These are phyloP conservation scores for Elaphurus davidianus DNA, from an alignment of 2,113 vertebrate genomes.

Conservation along the genomic window DNA sequence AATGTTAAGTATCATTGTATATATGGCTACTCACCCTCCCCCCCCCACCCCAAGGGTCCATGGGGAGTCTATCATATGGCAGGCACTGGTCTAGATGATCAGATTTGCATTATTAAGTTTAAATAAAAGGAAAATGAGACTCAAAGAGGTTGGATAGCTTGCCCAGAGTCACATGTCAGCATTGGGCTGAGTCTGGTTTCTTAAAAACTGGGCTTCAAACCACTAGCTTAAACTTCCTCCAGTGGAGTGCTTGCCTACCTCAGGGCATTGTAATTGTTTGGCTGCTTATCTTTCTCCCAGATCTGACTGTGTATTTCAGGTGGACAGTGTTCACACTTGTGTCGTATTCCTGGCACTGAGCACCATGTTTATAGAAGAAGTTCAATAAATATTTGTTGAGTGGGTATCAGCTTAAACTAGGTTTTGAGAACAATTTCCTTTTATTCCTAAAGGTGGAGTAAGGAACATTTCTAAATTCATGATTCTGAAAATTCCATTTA, in stretches of 20 bases:
- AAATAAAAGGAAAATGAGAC: background rate
- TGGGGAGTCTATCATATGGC: background rate
- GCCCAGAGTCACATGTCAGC: background rate
- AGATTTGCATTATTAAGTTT: background rate
- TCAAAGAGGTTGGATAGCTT: background rate
- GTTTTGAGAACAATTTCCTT: background rate
- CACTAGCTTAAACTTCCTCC: background rate
- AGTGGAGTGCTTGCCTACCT: background rate
- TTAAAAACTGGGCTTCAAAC: background rate
- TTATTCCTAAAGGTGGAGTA: background rate
- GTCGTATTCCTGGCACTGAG: background rate
- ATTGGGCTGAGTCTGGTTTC: background rate
- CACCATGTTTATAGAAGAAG: background rate
- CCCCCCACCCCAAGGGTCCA: accelerated
- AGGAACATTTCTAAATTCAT: background rate
- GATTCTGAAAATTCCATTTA: background rate
- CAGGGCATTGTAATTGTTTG: accelerated
- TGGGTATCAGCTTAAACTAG: background rate
- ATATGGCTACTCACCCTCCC: background rate
- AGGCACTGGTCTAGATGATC: background rate
- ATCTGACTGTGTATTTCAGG: background rate
- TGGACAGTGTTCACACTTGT: background rate
- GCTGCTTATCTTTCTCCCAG: background rate
- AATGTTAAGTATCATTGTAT: background rate
- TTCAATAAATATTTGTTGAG: background rate